These are phyloP conservation scores for Thelaira solivaga DNA, from an alignment of 2,888 invertebrate genomes.

Conservation along the genomic window DNA sequence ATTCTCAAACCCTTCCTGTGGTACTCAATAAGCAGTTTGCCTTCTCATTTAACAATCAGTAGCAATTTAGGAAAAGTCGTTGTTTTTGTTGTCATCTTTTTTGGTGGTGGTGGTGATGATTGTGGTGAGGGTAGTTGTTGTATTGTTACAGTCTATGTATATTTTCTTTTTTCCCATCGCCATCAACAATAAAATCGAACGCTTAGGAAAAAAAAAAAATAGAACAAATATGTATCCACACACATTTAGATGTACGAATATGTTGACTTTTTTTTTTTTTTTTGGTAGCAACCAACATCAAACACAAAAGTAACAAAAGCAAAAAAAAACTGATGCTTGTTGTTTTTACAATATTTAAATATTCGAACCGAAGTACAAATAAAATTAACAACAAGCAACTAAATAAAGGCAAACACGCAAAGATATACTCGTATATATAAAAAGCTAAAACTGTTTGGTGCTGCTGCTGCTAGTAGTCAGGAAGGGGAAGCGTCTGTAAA, in stretches of 20 bases:
- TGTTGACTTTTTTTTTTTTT: too few species aligned
- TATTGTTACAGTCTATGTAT: conserved; percentile 14
- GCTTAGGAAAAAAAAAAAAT: background rate
- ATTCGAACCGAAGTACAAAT: conserved; percentile 31
- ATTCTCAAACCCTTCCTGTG: background rate
- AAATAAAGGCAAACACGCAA: conserved; percentile 12
- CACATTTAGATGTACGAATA: too few species aligned
- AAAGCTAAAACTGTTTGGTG: conserved; percentile 2
- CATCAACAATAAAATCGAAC: too few species aligned
- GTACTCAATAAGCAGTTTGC: conserved; percentile 46
- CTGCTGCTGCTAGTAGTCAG: too few species aligned
- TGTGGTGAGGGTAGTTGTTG: background rate
- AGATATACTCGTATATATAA: background rate
- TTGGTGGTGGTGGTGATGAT: conserved; percentile 2
- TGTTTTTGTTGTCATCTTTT: conserved; percentile 38
- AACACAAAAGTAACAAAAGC: background rate
- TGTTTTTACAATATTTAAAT: too few species aligned
- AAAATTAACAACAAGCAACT: conserved; percentile 8
- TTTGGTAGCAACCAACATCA: background rate
- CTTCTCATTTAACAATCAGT: conserved; percentile 56
- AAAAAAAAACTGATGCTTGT: conserved; percentile 34
- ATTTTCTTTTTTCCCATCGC: conserved; percentile 3
- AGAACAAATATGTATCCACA: too few species aligned
- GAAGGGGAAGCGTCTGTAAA: too few species aligned
- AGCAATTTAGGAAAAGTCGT: conserved; percentile 53